These are phyloP conservation scores for Halesus radiatus DNA, from an alignment of 1,140 invertebrate species.

Conservation along the genomic window DNA sequence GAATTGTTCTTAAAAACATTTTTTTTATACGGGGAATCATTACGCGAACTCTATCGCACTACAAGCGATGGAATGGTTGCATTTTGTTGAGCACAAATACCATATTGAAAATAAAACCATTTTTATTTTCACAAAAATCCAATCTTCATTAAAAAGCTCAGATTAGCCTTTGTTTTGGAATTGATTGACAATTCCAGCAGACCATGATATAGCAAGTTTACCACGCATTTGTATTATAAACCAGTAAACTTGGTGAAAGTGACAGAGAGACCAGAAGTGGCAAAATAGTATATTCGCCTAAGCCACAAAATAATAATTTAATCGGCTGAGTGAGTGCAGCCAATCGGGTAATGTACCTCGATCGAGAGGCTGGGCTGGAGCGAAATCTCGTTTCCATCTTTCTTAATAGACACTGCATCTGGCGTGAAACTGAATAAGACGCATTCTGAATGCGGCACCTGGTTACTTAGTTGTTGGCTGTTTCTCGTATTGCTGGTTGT, in stretches of 20 bases:
- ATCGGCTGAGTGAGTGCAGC: conserved; percentile 20
- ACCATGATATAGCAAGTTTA: neutral
- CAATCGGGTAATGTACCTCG: conserved; percentile 22
- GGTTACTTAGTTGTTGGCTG: too few relatives aligned
- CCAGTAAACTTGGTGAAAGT: conserved; percentile 22
- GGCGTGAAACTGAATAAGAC: neutral
- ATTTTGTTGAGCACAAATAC: neutral
- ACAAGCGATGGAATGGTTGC: too few relatives aligned
- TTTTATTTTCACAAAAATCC: neutral
- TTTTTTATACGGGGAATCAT: too few relatives aligned
- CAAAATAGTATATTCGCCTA: neutral
- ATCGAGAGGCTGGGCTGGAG: neutral
- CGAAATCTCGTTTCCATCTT: neutral
- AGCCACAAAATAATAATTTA: conserved; percentile 6
- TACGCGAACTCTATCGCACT: too few relatives aligned
- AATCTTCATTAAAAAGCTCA: neutral
- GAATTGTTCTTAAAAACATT: too few relatives aligned
- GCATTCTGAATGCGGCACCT: too few relatives aligned
- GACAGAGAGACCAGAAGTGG: neutral
- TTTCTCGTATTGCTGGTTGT: too few relatives aligned
- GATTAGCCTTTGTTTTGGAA: neutral
- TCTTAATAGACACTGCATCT: neutral
- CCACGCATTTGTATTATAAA: neutral
- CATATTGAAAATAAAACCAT: neutral
- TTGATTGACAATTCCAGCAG: neutral